Evolutionary conservation across 1,140 invertebrate species (phyloP), one percentile per base, ranked within the genome.

Genomic region (Campoletis sonorensis): DNA sequence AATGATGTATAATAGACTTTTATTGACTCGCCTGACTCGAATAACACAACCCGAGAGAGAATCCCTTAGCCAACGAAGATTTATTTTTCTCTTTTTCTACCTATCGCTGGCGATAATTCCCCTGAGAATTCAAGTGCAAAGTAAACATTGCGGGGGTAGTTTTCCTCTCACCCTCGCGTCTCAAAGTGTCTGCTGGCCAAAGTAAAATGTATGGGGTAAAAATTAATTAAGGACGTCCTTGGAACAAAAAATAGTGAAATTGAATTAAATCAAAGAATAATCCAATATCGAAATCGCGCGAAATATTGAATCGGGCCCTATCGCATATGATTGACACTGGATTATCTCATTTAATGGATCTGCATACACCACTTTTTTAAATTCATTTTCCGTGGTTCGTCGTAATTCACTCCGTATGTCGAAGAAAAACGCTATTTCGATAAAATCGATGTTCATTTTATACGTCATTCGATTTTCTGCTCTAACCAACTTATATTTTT

Each of bases 1-100:
- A 82, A 80, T 71, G 79, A 80, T 76, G 30, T 49, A 40, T n/a
- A 45, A 30, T 15, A 37, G 30, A 7, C 45, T 67, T 84, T 84
- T 80, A 82, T 84, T 84, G 78, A 67, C 27, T 8, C 64, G 67
- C 13, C n/a, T 58, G 58, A 76, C 64, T 79, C 70, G 83, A 84
- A 84, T 84, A 84, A 84, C 73, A 84, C 80, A 84, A 18, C 4
- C 67, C 7, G 3, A 33, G 78, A 80, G 79, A 80, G 71, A 72
- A 21, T 58, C 51, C 11, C 68, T 80, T 30, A n/a, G 40, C 71
- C 26, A 76, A 51, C n/a, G 40, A 78, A 49, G 64, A 61, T 33
- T 70, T 79, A 70, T 80, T 80, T 61, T 21, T 54, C 67, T 33
- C 61, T 77, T 61, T 67, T 37, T n/a, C 37, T 49, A 40, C 51